Evolutionary conservation across 2,888 invertebrate species (phyloP).

Genomic region (Drosophila paramelanica): DNA sequence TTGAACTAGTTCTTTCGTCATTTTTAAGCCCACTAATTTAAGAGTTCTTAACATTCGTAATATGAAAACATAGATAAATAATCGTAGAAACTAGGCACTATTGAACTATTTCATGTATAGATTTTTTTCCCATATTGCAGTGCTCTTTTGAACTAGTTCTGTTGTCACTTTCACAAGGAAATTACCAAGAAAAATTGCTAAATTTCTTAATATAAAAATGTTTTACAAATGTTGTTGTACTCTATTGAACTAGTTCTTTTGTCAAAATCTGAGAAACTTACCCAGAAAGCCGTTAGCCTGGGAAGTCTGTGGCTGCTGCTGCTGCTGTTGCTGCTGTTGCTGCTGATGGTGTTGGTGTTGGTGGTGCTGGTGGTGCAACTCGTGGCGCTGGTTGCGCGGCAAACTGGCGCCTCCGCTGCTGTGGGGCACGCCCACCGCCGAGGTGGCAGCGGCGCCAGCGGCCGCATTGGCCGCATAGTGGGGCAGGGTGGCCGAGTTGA

Average conservation of each 20-base stretch:
- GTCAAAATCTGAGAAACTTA: slow-evolving; percentile 37
- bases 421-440: slow-evolving; percentile 22
- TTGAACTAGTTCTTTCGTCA: not conserved
- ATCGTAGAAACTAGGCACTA: too few species aligned
- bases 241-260: slow-evolving; percentile 11
- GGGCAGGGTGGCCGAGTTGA: slow-evolving; percentile 82
- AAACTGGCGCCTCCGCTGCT: slow-evolving; percentile 77
- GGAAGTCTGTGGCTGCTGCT: slow-evolving; percentile 54
- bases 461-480: slow-evolving; percentile 74
- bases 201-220: too few species aligned
- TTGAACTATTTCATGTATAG: too few species aligned
- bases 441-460: slow-evolving; percentile 13
- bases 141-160: not conserved
- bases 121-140: too few species aligned
- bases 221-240: too few species aligned
- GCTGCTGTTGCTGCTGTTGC: slow-evolving; percentile 21
- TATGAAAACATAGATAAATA: too few species aligned
- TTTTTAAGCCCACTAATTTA: too few species aligned
- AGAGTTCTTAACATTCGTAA: too few species aligned
- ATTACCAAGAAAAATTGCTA: slow-evolving; percentile 74
- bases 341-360: slow-evolving; percentile 24
- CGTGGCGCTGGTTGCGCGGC: slow-evolving; percentile 83
- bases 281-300: slow-evolving; percentile 83
- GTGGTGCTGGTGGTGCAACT: slow-evolving; percentile 75
- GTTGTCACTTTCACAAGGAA: not conserved